Evolutionary conservation across 2,797 vertebrate genomes (phyloP), one percentile per base, ranked within the genome.

Genomic region (Eptatretus atami): DNA sequence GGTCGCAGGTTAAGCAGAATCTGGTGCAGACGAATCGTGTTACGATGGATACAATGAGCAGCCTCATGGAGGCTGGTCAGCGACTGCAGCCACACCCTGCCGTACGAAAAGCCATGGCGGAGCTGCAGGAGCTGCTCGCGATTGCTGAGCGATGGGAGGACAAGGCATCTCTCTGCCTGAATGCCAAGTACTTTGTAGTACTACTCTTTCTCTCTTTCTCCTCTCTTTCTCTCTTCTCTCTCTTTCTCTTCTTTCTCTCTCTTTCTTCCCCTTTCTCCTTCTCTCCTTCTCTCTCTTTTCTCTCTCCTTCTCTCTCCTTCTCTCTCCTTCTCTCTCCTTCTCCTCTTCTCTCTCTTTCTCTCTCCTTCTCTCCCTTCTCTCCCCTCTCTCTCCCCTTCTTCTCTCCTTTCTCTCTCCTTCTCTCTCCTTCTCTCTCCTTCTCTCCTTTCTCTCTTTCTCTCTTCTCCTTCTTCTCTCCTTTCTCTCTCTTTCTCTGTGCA

Each of bases 141-240:
- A 83, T 98, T 52, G 94, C 92, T 0, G 90, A 98, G 74, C 78
- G 86, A 68, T 95, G 90, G 90, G 92, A 98, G 70, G 92, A 98
- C 68, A 95, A 94, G 69, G 90, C 92, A 24, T 83, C 85, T 6
- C 77, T 80, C 66, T 94, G 84, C 69, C 76, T 96, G 11, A 87
- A 93, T 74, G 87, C 88, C 69, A 83, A 86, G 92, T 94, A 66
- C 52, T 60, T 19, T 13, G 54, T 15, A 57, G 54, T 57, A 15
- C 13, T 57, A 57, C 13, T 57, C 13, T 57, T 13, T 13, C 54
- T 15, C 54, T 57, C 54, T n/a, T n/a, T n/a, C n/a, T n/a, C n/a
- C n/a, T 57, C 13, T 57, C 13, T 57, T 15, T 15, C 13, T 57
- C 54, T 15, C n/a, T 57, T 13, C 54, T 57, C 2, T 57, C 13